Evolutionary conservation across 1,140 invertebrate species (phyloP).

Genomic region (Drosophila nasuta): DNA sequence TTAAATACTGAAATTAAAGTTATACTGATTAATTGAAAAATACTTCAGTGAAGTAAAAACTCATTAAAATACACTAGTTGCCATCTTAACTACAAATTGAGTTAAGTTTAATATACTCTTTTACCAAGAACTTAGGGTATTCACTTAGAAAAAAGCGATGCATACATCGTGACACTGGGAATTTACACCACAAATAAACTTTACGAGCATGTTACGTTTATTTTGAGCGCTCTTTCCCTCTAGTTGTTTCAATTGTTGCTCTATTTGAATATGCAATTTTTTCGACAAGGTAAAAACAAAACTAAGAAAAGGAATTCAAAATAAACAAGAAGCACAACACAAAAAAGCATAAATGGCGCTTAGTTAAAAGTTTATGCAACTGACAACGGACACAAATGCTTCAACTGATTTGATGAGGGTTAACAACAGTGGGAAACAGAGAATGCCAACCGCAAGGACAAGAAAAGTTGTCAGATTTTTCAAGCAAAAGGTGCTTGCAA

Average conservation of each 20-base stretch:
- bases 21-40: too few species aligned
- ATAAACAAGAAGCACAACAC: not conserved
- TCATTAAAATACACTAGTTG: too few species aligned
- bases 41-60: too few species aligned
- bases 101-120: not conserved
- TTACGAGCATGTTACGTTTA: slow-evolving; percentile 19
- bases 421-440: slow-evolving; percentile 4
- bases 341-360: not conserved
- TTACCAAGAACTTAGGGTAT: not conserved
- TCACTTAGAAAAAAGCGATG: not conserved
- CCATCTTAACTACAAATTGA: not conserved
- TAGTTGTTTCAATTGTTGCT: slow-evolving; percentile 12
- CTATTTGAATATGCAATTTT: slow-evolving; percentile 41
- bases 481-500: not conserved
- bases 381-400: slow-evolving; percentile 39
- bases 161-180: not conserved
- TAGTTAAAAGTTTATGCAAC: slow-evolving; percentile 30
- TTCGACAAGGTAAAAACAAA: not conserved
- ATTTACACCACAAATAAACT: slow-evolving; percentile 33
- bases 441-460: slow-evolving; percentile 5
- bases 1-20: too few species aligned
- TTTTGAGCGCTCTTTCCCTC: slow-evolving; percentile 25
- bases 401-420: slow-evolving; percentile 34
- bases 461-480: not conserved
- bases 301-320: not conserved